Base-by-base conservation (phyloP, 2,888 invertebrate genomes). In the Trachelus iudaicus region DNA sequence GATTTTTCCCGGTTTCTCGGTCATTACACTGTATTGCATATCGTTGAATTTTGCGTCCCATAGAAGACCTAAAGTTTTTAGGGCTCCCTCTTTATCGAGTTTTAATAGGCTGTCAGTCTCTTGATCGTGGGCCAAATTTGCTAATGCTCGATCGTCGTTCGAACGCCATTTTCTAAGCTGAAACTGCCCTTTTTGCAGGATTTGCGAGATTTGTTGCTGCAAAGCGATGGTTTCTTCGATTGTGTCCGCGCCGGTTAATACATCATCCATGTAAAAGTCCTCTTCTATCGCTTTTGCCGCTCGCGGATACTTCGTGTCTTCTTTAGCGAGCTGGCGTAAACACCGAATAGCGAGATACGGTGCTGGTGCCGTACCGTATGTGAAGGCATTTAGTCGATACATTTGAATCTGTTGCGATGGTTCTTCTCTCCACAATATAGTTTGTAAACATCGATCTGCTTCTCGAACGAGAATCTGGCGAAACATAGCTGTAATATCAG, bases 401-500 rank as follows among this genome's bases (percentile, higher is more conserved):
- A 69, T 56, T 73, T 73, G 31, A 4, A 81, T 56, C 33, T 75
- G 37, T 33, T 76, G 37, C 73, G 69, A 1, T 12, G 35, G 12
- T 68, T 80, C 73, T 15, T 31, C 13, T 33, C 75, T 56, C 79
- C 79, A 82, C 6, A 83, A 15, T 30, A 82, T 80, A 37, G 73
- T 75, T 76, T 81, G 80, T 40, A 37, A 79, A 35, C 79, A 77
- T 23, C 76, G 40, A 56, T 80, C 81, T 69, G 79, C 69, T 69
- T 79, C 74, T 9, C 34, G 74, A 12, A 81, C 69, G 13, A 78
- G 40, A 35, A 84, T 76, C 35, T 83, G 83, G 4, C 80, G 56
- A 69, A 75, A 83, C 83, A 81, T 84, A 74, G 80, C 78, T 40
- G 80, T 75, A 15, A 84, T 79, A 69, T 84, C 82, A 1, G 83